phyloP scores from a whole-genome alignment of 2,113 vertebrate genomes.

The Copsychus sechellarum region DNA sequence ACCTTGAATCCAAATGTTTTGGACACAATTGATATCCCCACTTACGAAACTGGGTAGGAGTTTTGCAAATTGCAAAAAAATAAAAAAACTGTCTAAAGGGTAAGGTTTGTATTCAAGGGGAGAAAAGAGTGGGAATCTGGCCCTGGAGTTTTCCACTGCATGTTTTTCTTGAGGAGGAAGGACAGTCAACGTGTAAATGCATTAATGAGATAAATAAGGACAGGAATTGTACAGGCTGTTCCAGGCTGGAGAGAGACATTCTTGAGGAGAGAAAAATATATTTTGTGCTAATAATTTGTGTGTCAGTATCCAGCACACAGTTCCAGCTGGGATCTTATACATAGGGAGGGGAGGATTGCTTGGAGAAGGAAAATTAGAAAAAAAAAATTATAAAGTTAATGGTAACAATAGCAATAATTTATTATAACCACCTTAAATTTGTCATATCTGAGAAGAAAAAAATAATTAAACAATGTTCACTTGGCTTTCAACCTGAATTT shows the following conservation, averaged over 20 bases:
- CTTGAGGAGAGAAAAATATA: not conserved
- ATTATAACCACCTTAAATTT: not conserved
- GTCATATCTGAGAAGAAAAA: not conserved
- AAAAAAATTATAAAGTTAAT: not conserved
- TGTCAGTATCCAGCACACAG: not conserved
- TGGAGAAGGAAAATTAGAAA: not conserved
- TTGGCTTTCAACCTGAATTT: not conserved
- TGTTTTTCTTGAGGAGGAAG: not conserved
- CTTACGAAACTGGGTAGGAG: accelerated
- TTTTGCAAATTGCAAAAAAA: not conserved
- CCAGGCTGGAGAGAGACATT: not conserved
- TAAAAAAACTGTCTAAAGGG: not conserved
- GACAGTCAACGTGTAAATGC: not conserved
- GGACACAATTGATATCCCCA: not conserved
- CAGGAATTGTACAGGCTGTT: conserved; percentile 21
- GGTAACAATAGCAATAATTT: too few species aligned
- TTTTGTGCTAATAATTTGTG: not conserved
- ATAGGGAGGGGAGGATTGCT: not conserved
- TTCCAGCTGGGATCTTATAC: not conserved
- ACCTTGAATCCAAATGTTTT: not conserved
- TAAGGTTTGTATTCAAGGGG: not conserved
- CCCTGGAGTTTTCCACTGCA: not conserved
- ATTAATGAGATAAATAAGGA: conserved; percentile 29
- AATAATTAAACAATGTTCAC: not conserved
- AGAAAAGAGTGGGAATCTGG: not conserved